Conservation (phyloP, 2,888 invertebrate species). For the Notodonta dromedarius region DNA sequence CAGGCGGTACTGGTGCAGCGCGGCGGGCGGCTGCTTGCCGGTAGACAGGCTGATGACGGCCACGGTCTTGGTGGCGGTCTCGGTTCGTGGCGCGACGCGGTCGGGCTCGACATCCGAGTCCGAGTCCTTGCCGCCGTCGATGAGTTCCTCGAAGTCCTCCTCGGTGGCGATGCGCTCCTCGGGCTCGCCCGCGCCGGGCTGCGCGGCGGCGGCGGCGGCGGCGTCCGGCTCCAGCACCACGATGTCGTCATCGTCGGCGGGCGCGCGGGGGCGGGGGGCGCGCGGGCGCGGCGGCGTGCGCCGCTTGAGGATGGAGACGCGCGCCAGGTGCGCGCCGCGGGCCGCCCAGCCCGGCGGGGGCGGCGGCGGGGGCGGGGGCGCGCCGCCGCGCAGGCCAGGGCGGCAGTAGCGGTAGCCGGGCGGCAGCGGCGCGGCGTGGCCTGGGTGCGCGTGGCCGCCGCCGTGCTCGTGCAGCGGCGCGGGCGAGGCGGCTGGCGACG, state of each 20-base stretch:
- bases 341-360: conserved; percentile 62
- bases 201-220: conserved; percentile 81
- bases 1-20: conserved; percentile 66
- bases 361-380: conserved; percentile 57
- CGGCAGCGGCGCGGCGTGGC: conserved; percentile 82
- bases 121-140: conserved; percentile 86
- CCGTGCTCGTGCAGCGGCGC: conserved; percentile 52
- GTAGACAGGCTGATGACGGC: conserved; percentile 79
- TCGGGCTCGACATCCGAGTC: conserved; percentile 65
- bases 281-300: conserved; percentile 85
- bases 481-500: conserved; percentile 74
- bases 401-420: conserved; percentile 85
- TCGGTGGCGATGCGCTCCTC: conserved; percentile 87
- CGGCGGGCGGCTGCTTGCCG: conserved; percentile 67
- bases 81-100: conserved; percentile 77
- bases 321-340: conserved; percentile 71
- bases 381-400: conserved; percentile 86
- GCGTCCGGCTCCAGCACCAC: conserved; percentile 82
- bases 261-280: conserved; percentile 58
- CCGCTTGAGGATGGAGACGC: conserved; percentile 84
- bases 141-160: conserved; percentile 87
- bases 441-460: conserved; percentile 59
- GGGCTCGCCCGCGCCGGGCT: conserved; percentile 84
- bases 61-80: conserved; percentile 81
- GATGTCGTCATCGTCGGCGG: conserved; percentile 62